Conservation (phyloP, 2,797 vertebrate genomes). For the Loriculus beryllinus region DNA sequence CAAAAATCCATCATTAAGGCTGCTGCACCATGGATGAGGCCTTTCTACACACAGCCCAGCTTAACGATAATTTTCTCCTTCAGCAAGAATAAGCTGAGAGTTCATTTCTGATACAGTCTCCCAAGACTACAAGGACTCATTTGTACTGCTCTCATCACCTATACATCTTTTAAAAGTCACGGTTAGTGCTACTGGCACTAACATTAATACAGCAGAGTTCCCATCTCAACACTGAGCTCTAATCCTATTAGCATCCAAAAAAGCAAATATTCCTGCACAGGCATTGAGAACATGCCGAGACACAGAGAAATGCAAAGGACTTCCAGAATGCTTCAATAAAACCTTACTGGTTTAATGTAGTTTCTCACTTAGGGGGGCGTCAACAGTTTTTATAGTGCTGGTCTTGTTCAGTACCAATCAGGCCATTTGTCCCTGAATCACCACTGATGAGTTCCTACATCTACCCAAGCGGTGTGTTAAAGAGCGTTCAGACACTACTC, state of each 20-base stretch:
- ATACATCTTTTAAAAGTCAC: rapidly evolving
- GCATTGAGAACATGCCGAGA: neutral
- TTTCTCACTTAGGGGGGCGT: neutral
- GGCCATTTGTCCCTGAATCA: neutral
- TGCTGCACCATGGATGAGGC: rapidly evolving
- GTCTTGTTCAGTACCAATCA: neutral
- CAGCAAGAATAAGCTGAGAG: neutral
- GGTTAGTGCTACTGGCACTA: neutral
- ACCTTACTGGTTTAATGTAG: neutral
- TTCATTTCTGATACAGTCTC: too few relatives aligned
- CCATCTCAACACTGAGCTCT: neutral
- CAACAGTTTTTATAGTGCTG: neutral
- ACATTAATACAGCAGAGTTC: neutral
- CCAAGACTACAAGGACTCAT: neutral
- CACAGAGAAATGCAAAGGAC: neutral
- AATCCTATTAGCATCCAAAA: neutral
- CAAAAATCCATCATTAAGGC: neutral
- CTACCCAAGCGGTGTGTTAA: rapidly evolving
- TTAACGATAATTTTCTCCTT: rapidly evolving
- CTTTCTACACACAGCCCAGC: rapidly evolving
- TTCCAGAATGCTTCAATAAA: neutral
- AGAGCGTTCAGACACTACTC: neutral
- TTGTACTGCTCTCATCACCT: neutral
- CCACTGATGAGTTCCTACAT: neutral
- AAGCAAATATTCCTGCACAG: neutral